These are phyloP conservation scores for Conus canariensis DNA, from an alignment of 2,888 invertebrate species.

Conservation along the genomic window DNA sequence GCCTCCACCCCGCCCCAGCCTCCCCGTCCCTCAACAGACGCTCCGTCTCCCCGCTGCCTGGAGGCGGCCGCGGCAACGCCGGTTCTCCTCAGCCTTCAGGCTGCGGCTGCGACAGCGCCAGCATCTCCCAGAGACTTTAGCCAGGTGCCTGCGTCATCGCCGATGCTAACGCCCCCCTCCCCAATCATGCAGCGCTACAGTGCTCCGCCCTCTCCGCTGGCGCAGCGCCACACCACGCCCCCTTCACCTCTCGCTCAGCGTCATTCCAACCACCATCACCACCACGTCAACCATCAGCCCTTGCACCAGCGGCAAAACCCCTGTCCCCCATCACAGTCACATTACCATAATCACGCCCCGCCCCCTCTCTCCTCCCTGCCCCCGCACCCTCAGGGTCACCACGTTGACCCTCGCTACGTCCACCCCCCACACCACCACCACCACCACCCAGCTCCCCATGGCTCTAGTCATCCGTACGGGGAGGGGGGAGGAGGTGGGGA, in stretches of 20 bases:
- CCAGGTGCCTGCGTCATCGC: background rate
- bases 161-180: constrained; percentile 13
- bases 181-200: background rate
- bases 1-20: constrained; percentile 30
- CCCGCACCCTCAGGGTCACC: background rate
- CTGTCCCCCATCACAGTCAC: constrained; percentile 36
- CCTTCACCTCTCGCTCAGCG: constrained; percentile 26
- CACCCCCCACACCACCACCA: too few species aligned
- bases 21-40: background rate
- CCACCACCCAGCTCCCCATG: background rate
- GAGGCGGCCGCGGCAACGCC: background rate
- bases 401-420: too few species aligned
- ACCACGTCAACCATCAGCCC: constrained; percentile 24
- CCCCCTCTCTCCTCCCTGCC: constrained; percentile 22
- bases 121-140: constrained; percentile 36
- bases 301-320: background rate
- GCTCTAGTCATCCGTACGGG: constrained; percentile 3
- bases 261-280: constrained; percentile 36
- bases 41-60: background rate
- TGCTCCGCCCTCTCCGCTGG: background rate
- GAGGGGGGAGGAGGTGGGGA: background rate
- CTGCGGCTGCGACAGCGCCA: background rate
- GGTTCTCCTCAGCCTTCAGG: background rate
- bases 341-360: constrained; percentile 22
- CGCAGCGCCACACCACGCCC: constrained; percentile 18